Evolutionary conservation across 1,140 invertebrate species (phyloP).

Genomic region (Tetramorium alpestre): DNA sequence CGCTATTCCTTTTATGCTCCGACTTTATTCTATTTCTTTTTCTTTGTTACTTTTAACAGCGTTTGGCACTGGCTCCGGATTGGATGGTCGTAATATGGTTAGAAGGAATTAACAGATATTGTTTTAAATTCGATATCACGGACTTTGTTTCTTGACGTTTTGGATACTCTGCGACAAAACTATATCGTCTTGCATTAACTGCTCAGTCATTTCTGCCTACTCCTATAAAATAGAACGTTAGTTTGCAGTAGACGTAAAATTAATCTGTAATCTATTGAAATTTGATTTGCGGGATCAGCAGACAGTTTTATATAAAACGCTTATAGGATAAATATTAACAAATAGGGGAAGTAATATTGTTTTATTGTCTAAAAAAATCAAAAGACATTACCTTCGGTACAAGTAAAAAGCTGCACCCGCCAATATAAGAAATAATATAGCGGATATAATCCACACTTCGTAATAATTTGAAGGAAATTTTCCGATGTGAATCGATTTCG

Average conservation of each 20-base stretch:
- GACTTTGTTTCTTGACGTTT: too few species aligned
- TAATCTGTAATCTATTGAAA: neutral
- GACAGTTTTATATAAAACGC: neutral
- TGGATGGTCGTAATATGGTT: neutral
- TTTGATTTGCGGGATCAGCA: neutral
- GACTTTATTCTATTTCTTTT: neutral
- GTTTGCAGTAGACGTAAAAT: neutral
- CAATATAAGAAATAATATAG: slow-evolving; percentile 42
- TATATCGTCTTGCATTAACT: too few species aligned
- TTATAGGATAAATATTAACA: neutral
- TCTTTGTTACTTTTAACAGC: neutral
- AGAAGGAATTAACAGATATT: neutral
- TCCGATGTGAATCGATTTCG: slow-evolving; percentile 22
- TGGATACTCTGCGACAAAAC: too few species aligned
- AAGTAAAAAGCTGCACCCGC: neutral
- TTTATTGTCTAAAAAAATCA: neutral
- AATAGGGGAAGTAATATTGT: neutral
- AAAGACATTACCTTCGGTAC: slow-evolving; percentile 56
- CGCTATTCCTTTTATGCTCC: too few species aligned
- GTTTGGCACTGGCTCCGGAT: neutral
- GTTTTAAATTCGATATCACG: too few species aligned
- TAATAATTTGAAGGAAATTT: neutral
- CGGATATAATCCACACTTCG: slow-evolving; percentile 55
- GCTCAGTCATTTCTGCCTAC: neutral
- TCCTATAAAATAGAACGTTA: slow-evolving; percentile 10